These are phyloP conservation scores for Agrotis clavis DNA, from an alignment of 2,888 invertebrate species.

Conservation along the genomic window DNA sequence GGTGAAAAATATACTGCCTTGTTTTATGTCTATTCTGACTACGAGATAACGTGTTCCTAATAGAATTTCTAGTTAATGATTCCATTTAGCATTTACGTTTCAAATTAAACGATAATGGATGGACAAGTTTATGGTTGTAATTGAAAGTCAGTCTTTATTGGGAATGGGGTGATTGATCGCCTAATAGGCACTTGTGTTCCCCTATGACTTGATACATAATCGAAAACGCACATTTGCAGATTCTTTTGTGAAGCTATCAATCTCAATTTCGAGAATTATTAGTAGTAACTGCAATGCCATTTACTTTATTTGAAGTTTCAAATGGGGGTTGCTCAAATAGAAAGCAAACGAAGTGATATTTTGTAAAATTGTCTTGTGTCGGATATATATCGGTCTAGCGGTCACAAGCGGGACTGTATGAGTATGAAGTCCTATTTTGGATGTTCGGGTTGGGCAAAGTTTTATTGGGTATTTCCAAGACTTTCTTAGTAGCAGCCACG, in stretches of 20 bases:
- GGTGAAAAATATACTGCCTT: constrained; percentile 54
- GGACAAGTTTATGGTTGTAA: constrained; percentile 29
- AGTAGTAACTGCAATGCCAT: constrained; percentile 15
- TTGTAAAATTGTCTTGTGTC: background rate
- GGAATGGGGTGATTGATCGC: constrained; percentile 55
- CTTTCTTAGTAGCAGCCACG: too few species aligned
- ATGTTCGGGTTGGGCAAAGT: too few species aligned
- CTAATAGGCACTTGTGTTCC: constrained; percentile 46
- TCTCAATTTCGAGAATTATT: constrained; percentile 56
- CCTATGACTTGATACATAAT: constrained; percentile 50
- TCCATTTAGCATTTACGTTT: constrained; percentile 30
- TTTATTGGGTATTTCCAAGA: too few species aligned
- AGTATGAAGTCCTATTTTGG: too few species aligned
- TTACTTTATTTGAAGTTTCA: too few species aligned
- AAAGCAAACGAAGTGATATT: background rate
- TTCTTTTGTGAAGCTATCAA: constrained; percentile 46
- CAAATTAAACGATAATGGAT: constrained; percentile 39
- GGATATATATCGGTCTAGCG: too few species aligned
- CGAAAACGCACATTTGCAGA: constrained; percentile 40
- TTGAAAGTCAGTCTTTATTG: constrained; percentile 35
- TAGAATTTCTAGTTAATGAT: constrained; percentile 47
- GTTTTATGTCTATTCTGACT: constrained; percentile 51
- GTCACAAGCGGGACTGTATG: too few species aligned
- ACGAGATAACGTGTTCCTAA: constrained; percentile 45
- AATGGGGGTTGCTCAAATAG: background rate